Percentiles rank a stretch among this genome's conserved stretches.
phyloP scores from a whole-genome alignment of 2,113 vertebrate species.

The Rutilus rutilus region DNA sequence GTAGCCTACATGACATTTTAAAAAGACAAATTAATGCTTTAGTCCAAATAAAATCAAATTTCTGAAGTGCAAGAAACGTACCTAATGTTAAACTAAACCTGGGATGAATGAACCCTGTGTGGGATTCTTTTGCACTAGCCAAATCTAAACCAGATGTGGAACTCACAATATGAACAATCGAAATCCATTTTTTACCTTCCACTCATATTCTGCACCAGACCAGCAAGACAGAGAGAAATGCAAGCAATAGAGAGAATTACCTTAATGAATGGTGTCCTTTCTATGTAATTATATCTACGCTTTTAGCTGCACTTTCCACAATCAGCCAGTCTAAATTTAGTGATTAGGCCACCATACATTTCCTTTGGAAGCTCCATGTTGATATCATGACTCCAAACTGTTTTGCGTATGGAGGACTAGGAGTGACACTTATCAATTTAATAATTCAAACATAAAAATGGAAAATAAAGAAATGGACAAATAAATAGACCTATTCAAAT shows the following conservation, averaged over 20 bases:
- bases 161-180: constrained; percentile 2
- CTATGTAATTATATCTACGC: background rate
- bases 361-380: background rate
- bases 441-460: background rate
- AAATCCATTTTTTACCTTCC: constrained; percentile 27
- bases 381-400: background rate
- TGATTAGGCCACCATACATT: background rate
- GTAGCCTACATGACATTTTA: background rate
- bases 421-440: background rate
- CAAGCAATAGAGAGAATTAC: constrained; percentile 21
- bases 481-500: background rate
- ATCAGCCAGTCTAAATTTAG: background rate
- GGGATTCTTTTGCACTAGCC: background rate
- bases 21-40: constrained; percentile 16
- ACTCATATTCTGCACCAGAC: constrained; percentile 4
- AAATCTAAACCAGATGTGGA: constrained; percentile 36
- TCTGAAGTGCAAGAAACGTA: background rate
- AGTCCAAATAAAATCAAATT: background rate
- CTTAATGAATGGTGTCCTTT: constrained; percentile 23
- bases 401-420: background rate
- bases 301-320: constrained; percentile 1
- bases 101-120: constrained; percentile 28
- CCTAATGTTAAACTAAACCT: constrained; percentile 9
- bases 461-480: background rate
- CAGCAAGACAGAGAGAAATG: constrained; percentile 3